Evolutionary conservation across 2,797 vertebrate genomes (phyloP).

Genomic region (Ceryle rudis): DNA sequence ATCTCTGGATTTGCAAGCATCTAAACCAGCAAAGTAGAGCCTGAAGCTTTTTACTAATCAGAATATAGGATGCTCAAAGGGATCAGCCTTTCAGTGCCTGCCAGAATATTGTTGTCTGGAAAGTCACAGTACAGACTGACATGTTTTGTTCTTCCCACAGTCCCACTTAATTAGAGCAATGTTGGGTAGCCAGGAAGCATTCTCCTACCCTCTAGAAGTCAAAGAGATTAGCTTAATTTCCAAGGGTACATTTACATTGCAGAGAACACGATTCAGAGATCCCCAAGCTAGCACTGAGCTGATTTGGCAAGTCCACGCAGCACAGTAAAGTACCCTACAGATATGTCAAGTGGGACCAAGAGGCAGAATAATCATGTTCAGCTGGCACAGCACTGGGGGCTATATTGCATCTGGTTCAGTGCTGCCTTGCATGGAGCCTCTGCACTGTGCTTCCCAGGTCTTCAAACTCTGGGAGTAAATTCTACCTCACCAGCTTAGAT

Average conservation of each 20-base stretch:
- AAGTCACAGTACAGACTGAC: background rate
- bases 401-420: background rate
- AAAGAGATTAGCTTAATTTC: background rate
- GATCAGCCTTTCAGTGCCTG: background rate
- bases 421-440: background rate
- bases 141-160: background rate
- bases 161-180: background rate
- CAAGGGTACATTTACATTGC: constrained; percentile 1
- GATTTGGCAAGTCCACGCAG: background rate
- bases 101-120: background rate
- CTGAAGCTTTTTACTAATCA: background rate
- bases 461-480: background rate
- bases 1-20: background rate
- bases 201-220: background rate
- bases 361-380: background rate
- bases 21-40: background rate
- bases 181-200: background rate
- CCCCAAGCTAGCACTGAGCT: background rate
- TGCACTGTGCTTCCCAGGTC: background rate
- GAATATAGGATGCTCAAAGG: background rate
- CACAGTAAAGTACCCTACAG: background rate
- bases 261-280: background rate
- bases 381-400: background rate
- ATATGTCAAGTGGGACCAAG: background rate
- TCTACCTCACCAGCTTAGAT: background rate